Evolutionary conservation across 2,888 invertebrate species (phyloP), one percentile per base, ranked within the genome.

Genomic region (Patella depressa): DNA sequence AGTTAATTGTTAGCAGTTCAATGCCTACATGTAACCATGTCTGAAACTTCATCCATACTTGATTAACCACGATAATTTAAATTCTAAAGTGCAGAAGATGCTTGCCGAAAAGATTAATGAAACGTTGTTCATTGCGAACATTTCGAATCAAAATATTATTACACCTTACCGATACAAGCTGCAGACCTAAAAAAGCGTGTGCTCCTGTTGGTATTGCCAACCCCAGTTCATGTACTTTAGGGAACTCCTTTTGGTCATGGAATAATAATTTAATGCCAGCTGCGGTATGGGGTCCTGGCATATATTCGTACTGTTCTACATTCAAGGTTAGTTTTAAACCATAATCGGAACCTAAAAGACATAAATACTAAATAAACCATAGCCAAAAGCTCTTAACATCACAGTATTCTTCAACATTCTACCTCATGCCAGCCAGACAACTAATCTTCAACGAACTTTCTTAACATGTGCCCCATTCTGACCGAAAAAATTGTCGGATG

Each of bases 241-340:
- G 84, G 74, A 81, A 79, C 76, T 85, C 84, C 45, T 83, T 78
- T 14, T 80, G 76, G 75, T 85, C 81, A 77, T 86, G 86, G 14
- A 86, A 79, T 12, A 85, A 70, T 11, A 86, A 19, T 75, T 84
- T 85, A 15, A 83, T 72, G 0, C 86, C 86, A 4, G 86, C 85
- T 12, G 84, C 82, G 59, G 76, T 77, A 73, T 85, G 81, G 1
- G 86, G 84, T 12, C 84, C 84, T 0, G 82, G 82, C 83, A 86
- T 85, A 78, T 86, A 84, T 71, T 85, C 84, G 74, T 86, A 86
- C 79, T 85, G 85, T 73, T 86, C 86, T n/a, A 85, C 82, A 72
- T 86, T 86, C 59, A 86, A 65, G 12, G 81, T 79, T 72, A 86
- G 74, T 53, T 80, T 77, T 17, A 86, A 77, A 5, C 86, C 86